Base-by-base conservation (phyloP, 2,797 vertebrate species). In the Muscicapa comitata region DNA sequence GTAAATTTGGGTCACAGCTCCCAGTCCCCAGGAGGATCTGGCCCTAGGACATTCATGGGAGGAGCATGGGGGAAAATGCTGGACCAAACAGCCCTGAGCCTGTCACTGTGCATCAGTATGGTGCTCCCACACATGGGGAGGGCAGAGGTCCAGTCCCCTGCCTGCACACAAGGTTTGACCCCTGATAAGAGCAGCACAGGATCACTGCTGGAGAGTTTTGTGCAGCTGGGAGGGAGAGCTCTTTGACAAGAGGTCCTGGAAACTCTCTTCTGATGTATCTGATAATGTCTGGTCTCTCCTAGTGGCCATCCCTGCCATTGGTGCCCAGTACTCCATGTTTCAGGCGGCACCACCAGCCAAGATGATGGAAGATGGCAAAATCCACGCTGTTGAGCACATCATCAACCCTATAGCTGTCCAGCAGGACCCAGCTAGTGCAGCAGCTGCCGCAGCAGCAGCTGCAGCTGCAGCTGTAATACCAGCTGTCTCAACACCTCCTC, bases 351-450 rank as follows among this genome's bases (percentile, higher is more conserved):
- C 99, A 0, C 94, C 98, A 10, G 98, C 98, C 93, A 99, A 99
- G 95, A 97, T 99, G 95, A 98, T 99, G 75, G 99, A 99, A 97
- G 99, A 99, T 1, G 99, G 99, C 35, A 99, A 99, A 97, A 98
- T 99, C 91, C 99, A 99, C 59, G 33, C 98, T 2, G 97, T 99
- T 58, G 99, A 99, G 96, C 99, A 99, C 96, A 98, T 99, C 89
- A 98, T 99, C 71, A 99, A 99, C 96, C 99, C 99, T 54, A 98
- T 99, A 80, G 97, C 99, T 1, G 98, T 99, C 86, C 99, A 99
- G 90, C 99, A 99, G 61, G 99, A 99, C 90, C 99, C 98, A 5
- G 97, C 98, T 59, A 96, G 96, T 0, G 98, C 98, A 0, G 96
- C 98, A 4, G 97, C 98, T 0, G 98, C 98, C 0, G 97, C 98